A percentile compares a stretch with the other conserved stretches of the same genome.
Evolutionary conservation across 2,113 vertebrate genomes (phyloP).

Genomic region (Okapia johnstoni): DNA sequence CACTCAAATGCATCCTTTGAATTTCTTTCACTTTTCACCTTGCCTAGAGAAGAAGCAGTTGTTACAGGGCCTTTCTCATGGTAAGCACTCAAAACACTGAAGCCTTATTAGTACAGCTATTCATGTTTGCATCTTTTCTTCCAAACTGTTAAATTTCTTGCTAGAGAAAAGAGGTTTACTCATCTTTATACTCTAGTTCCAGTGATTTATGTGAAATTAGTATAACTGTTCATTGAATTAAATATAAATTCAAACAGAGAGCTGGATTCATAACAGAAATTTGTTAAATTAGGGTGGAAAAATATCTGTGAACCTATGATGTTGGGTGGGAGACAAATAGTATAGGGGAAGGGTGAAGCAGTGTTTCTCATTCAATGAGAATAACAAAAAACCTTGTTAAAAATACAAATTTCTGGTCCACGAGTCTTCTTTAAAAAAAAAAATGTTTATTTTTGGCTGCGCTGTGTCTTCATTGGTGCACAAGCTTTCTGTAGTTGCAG

Average conservation of each 20-base stretch:
- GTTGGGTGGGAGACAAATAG: background rate
- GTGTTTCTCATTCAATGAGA: background rate
- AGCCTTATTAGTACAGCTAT: background rate
- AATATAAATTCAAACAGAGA: background rate
- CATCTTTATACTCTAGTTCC: background rate
- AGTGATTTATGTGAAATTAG: background rate
- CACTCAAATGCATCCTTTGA: background rate
- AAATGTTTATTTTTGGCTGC: background rate
- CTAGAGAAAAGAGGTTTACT: background rate
- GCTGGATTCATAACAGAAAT: background rate
- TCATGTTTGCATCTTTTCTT: background rate
- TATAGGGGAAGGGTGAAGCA: background rate
- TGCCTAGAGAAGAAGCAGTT: background rate
- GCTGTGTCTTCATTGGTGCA: background rate
- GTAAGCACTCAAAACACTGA: background rate
- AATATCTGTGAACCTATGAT: background rate
- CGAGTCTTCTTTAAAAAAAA: background rate
- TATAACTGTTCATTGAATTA: background rate
- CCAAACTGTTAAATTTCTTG: background rate
- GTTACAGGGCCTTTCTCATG: background rate
- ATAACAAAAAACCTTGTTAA: background rate
- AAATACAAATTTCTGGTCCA: background rate
- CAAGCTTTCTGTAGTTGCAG: background rate
- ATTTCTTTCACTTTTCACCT: background rate
- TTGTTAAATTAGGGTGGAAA: background rate